phyloP scores from a whole-genome alignment of 1,140 invertebrate genomes.

The Pemphigus obesinymphae region DNA sequence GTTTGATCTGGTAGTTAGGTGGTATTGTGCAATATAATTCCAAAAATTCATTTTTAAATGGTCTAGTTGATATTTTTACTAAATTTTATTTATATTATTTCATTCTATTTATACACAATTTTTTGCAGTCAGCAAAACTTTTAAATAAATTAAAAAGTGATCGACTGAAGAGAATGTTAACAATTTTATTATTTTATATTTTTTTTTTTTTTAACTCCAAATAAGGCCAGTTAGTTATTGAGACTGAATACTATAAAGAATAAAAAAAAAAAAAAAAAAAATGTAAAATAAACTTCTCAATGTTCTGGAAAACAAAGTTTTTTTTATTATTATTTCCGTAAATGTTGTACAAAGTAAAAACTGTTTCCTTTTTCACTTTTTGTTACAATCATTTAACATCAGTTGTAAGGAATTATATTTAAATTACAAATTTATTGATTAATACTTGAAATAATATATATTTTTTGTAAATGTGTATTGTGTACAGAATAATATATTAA shows the following conservation, averaged over 20 bases:
- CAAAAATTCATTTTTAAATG: not conserved
- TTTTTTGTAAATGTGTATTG: too few species aligned
- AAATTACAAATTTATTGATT: not conserved
- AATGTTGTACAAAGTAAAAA: not conserved
- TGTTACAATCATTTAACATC: slow-evolving; percentile 1
- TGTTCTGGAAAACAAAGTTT: not conserved
- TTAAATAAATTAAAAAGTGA: not conserved
- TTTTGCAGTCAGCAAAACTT: not conserved
- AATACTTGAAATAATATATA: too few species aligned
- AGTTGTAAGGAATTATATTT: not conserved
- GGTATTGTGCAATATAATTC: slow-evolving; percentile 32
- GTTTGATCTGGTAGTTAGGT: not conserved
- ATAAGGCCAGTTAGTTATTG: slow-evolving; percentile 36
- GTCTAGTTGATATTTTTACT: slow-evolving; percentile 15
- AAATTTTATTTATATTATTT: not conserved
- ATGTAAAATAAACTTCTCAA: slow-evolving; percentile 14
- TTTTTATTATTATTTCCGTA: not conserved
- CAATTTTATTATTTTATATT: slow-evolving; percentile 15
- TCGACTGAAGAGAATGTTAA: not conserved
- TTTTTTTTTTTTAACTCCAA: slow-evolving; percentile 16
- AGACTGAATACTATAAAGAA: slow-evolving; percentile 30
- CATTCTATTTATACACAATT: not conserved
- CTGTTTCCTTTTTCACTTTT: not conserved
- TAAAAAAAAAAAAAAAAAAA: slow-evolving; percentile 23
- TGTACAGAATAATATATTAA: not conserved